Evolutionary conservation across 2,888 invertebrate species (phyloP).

Genomic region (Patella caerulea): DNA sequence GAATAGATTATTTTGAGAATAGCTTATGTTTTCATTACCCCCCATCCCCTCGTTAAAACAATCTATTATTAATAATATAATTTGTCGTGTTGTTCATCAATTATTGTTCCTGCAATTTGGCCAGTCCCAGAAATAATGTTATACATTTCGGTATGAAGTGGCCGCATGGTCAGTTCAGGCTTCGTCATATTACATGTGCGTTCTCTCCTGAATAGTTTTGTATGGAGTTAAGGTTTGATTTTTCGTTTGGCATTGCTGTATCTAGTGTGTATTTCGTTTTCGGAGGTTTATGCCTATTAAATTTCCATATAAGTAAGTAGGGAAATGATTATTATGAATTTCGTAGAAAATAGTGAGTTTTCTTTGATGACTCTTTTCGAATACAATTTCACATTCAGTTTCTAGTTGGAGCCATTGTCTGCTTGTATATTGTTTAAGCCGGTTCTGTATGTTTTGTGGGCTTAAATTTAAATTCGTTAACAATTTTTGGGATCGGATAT

Average conservation of each 20-base stretch:
- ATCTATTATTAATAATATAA: background rate
- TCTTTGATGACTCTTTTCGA: background rate
- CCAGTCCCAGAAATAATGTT: background rate
- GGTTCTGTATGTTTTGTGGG: constrained; percentile 22
- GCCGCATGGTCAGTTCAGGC: background rate
- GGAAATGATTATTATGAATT: background rate
- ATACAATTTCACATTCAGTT: constrained; percentile 14
- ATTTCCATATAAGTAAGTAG: background rate
- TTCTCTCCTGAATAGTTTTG: too few species aligned
- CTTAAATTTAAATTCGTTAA: constrained; percentile 19
- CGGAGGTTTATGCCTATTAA: background rate
- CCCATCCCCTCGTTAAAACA: background rate
- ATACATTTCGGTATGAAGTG: background rate
- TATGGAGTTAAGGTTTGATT: background rate
- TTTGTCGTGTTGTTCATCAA: background rate
- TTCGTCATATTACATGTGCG: background rate
- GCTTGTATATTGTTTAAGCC: constrained; percentile 10
- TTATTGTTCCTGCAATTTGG: background rate
- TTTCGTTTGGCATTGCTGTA: background rate
- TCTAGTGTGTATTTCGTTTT: background rate
- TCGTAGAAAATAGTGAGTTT: background rate
- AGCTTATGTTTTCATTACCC: background rate
- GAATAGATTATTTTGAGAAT: background rate
- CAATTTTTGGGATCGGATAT: constrained; percentile 26
- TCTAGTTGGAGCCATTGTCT: background rate